Percentiles rank a stretch among this genome's conserved stretches.
Conservation (phyloP, 2,113 vertebrate genomes). For the Paradoxurus hermaphroditus region DNA sequence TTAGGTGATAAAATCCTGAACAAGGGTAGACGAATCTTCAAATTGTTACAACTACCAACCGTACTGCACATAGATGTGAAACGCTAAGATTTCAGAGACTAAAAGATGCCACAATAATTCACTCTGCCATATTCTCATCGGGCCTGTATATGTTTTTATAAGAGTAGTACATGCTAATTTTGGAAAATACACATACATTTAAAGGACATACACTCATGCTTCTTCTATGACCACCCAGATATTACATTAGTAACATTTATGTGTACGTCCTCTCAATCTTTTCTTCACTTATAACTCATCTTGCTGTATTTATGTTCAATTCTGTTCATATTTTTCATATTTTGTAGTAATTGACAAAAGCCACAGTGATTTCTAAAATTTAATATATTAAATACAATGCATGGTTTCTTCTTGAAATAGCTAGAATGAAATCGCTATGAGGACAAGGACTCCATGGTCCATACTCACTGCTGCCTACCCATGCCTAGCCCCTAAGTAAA, state of each 20-base stretch:
- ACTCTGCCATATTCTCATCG: not conserved
- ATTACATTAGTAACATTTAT: not conserved
- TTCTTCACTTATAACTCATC: not conserved
- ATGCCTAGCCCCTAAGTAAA: not conserved
- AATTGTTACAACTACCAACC: not conserved
- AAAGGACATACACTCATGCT: not conserved
- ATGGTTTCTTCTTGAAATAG: not conserved
- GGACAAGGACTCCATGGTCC: not conserved
- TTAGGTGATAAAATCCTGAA: not conserved
- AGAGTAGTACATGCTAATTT: not conserved
- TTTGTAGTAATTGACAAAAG: not conserved
- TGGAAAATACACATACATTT: not conserved
- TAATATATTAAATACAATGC: not conserved
- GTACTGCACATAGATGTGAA: not conserved
- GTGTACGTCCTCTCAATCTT: not conserved
- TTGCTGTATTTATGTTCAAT: not conserved
- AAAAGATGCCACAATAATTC: not conserved
- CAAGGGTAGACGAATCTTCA: not conserved
- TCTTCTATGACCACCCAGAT: not conserved
- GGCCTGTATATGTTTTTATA: not conserved
- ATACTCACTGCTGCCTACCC: not conserved
- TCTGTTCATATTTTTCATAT: not conserved
- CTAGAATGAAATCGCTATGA: not conserved
- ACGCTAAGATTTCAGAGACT: not conserved
- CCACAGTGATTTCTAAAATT: not conserved